Percentiles rank a stretch among this genome's conserved stretches.
Evolutionary conservation across 2,113 vertebrate species (phyloP).

Genomic region (Sphyrna mokarran): DNA sequence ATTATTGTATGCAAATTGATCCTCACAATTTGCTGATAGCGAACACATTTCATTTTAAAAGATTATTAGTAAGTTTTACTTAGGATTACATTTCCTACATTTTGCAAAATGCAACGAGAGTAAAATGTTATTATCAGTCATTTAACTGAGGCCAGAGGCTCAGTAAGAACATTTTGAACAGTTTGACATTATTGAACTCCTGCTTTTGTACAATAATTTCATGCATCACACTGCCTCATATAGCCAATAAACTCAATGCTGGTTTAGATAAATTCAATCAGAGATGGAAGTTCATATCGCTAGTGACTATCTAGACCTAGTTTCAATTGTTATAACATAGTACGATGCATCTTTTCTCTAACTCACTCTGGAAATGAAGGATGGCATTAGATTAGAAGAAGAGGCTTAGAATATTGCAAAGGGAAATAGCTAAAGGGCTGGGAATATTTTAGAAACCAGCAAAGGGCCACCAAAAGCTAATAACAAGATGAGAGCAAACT

Average conservation of each 20-base stretch:
- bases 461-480: no score
- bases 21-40: not conserved
- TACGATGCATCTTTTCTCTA: not conserved
- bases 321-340: not conserved
- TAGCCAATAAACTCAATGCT: not conserved
- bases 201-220: not conserved
- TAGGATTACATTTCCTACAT: not conserved
- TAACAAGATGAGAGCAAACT: no score
- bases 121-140: not conserved
- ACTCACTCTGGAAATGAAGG: no score
- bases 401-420: no score
- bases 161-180: not conserved
- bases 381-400: no score
- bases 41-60: not conserved
- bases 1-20: conserved; percentile 3
- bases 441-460: no score
- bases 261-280: not conserved
- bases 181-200: conserved; percentile 15
- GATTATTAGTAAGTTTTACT: conserved; percentile 1
- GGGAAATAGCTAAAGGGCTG: no score
- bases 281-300: not conserved
- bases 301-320: not conserved
- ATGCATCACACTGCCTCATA: not conserved
- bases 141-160: not conserved
- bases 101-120: not conserved